Evolutionary conservation across 2,888 invertebrate species (phyloP), one percentile per base, ranked within the genome.

Genomic region (Caenorhabditis afra): DNA sequence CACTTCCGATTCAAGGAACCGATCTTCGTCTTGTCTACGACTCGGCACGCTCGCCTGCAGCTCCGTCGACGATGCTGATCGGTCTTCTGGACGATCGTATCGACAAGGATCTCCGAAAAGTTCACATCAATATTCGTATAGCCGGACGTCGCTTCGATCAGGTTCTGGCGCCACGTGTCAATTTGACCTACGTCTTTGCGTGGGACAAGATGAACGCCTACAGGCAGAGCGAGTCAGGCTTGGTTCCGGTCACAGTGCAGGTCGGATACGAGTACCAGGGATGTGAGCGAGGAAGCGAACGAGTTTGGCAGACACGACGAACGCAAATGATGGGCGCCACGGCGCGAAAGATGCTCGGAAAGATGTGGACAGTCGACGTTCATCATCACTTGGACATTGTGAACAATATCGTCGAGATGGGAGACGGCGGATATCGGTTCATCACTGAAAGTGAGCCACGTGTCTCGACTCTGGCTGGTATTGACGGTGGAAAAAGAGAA

Each of bases 341-440:
- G 37, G 45, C 79, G 14, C 35, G 82, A 29, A 71, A 74, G 44
- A 67, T 83, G 67, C 61, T 81, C 53, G 85, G 81, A 59, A 57
- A 64, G 14, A 96, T 96, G 55, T 99, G 97, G 97, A 96, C 97
- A 61, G 92, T 99, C 66, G 95, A 98, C 91, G 95, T 97, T 81
- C 97, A 98, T 91, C 98, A 99, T 91, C 96, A 96, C 91, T 97
- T 97, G 91, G 98, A 99, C 91, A 96, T 96, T 93, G 95, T 97
- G 90, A 97, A 98, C 92, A 97, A 41, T 29, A 97, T 98, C 81
- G 92, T 99, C 52, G 97, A 99, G 91, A 97, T 97, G 91, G 99
- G 99, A 45, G 96, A 97, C 90, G 98, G 99, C 66, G 95, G 96
- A 1, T 94, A 96, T 50, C 93, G 97, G 41, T 96, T 84, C 35